Base-by-base conservation (phyloP, 2,888 invertebrate species). In the Strigamia crassipes region DNA sequence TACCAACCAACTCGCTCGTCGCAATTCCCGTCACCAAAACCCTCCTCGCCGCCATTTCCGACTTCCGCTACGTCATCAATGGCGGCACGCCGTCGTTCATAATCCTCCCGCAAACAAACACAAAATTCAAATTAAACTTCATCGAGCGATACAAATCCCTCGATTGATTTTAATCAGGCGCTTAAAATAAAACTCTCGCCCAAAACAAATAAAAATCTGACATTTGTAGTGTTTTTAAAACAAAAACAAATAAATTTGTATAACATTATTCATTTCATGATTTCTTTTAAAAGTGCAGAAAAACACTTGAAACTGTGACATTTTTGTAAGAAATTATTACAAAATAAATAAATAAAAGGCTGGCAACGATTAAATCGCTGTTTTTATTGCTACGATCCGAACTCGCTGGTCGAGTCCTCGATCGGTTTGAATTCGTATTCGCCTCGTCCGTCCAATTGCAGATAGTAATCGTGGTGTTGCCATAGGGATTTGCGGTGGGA, bases 401-500 rank as follows among this genome's bases (percentile, higher is more conserved):
- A 98, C 88, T 96, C 95, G 87, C 93, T 92, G 1, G 96, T 96
- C 84, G 93, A 93, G 83, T 92, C 91, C 86, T 96, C 94, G 85
- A 99, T 99, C 81, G 91, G 91, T 82, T 92, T 93, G 88, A 96
- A 99, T 84, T 94, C 93, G 88, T 93, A 98, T 3, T 91, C 90
- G 80, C 99, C 99, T 85, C 96, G 91, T 0, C 99, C 99, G 90
- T 99, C 99, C 93, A 99, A 96, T 87, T 96, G 94, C 82, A 99
- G 90, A 87, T 94, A 97, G 89, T 94, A 97, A 91, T 98, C 97
- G 89, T 98, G 98, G 88, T 98, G 96, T 87, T 93, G 93, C 98
- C 98, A 97, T n/a, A 98, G 90, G 0, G 97, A 97, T 87, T 96
- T 95, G 85, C 99, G 92, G 88, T 99, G 99, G 0, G 97, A 97